phyloP scores from a whole-genome alignment of 2,113 vertebrate genomes.

The Stegostoma tigrinum region DNA sequence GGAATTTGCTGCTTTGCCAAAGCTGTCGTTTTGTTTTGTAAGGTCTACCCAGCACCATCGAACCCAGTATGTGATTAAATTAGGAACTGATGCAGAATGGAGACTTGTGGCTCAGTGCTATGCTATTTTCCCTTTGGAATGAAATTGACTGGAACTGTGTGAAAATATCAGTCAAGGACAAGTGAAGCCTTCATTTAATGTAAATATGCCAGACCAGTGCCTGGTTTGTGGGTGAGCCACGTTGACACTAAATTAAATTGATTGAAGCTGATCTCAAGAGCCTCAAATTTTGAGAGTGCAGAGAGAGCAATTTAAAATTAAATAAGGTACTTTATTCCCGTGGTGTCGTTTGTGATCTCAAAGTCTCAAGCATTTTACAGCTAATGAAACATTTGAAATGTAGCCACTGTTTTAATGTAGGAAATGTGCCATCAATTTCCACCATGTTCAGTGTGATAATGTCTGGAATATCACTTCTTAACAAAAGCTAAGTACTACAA shows the following conservation, averaged over 20 bases:
- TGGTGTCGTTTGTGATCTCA: neutral
- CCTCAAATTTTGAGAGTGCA: neutral
- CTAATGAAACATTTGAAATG: neutral
- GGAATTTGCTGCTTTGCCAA: neutral
- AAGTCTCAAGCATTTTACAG: neutral
- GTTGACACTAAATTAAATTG: neutral
- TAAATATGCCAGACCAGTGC: neutral
- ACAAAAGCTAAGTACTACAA: too few species aligned
- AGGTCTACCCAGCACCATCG: neutral
- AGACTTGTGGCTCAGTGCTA: neutral
- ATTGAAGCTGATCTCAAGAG: neutral
- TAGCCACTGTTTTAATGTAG: neutral
- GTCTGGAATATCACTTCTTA: neutral
- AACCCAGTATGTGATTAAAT: neutral
- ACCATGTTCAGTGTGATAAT: neutral
- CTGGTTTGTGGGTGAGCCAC: neutral
- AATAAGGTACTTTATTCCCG: neutral
- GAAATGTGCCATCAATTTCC: neutral
- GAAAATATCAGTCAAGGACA: neutral
- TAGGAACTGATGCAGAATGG: neutral
- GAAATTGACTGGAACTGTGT: neutral
- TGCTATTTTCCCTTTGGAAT: slow-evolving; percentile 8
- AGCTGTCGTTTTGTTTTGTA: neutral
- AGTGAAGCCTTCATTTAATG: neutral
- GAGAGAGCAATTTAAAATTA: neutral